Evolutionary conservation across 37 sponge, comb jelly and placozoan species (phyloP).

Genomic region (Axinella damicornis): DNA sequence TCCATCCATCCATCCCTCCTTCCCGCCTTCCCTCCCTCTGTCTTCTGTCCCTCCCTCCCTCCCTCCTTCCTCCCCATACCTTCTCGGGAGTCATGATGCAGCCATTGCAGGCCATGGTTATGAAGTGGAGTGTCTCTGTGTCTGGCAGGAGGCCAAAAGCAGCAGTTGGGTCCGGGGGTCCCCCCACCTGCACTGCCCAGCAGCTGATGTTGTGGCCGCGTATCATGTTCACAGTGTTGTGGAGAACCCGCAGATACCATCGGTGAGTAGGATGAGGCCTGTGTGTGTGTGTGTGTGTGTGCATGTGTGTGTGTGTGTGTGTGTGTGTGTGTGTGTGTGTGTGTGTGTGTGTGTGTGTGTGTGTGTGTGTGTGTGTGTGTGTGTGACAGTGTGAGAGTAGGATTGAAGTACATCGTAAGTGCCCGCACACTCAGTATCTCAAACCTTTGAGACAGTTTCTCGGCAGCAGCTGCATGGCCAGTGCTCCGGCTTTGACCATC

Average conservation of each 20-base stretch:
- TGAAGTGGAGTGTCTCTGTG: constrained; percentile 53
- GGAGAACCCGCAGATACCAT: constrained; percentile 79
- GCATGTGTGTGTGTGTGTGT: no score
- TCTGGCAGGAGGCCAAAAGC: constrained; percentile 67
- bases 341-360: background rate
- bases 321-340: no score
- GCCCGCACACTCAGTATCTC: no score
- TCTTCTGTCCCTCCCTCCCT: constrained; percentile 11
- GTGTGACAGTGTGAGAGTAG: background rate
- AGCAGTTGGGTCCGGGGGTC: constrained; percentile 28
- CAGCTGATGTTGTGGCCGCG: constrained; percentile 74
- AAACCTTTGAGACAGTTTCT: constrained; percentile 72
- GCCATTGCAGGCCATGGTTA: constrained; percentile 75
- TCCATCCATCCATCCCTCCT: no score
- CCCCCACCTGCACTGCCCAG: constrained; percentile 76
- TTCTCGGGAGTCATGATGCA: constrained; percentile 62
- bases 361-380: background rate
- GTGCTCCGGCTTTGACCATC: constrained; percentile 63
- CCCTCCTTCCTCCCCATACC: background rate
- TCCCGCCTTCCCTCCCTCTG: no score
- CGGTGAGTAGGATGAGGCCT: constrained; percentile 73
- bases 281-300: background rate
- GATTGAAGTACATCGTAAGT: background rate
- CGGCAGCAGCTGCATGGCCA: constrained; percentile 78
- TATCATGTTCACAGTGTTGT: constrained; percentile 57